Percentiles rank a stretch among this genome's conserved stretches.
phyloP scores from a whole-genome alignment of 2,888 invertebrate genomes.

The Thymelicus sylvestris region DNA sequence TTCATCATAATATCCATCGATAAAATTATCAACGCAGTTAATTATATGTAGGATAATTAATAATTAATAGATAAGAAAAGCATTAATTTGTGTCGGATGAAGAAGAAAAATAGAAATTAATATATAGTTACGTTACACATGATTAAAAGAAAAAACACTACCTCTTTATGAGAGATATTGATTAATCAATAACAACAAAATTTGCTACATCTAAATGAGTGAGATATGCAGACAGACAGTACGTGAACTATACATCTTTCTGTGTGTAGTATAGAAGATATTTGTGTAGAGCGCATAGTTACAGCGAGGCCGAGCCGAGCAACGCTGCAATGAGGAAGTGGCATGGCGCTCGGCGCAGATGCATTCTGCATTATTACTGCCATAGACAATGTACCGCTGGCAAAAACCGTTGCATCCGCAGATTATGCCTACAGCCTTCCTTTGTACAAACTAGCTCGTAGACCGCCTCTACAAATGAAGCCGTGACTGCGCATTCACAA shows the following conservation, averaged over 20 bases:
- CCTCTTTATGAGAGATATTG: not conserved
- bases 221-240: not conserved
- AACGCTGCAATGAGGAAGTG: constrained; percentile 58
- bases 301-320: constrained; percentile 52
- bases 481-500: constrained; percentile 49
- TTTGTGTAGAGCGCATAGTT: constrained; percentile 43
- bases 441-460: constrained; percentile 46
- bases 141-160: not conserved
- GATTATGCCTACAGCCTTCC: constrained; percentile 41
- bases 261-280: constrained; percentile 13
- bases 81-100: too few relatives aligned
- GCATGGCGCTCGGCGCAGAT: constrained; percentile 61
- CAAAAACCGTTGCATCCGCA: constrained; percentile 61
- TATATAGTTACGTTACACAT: too few relatives aligned
- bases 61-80: too few relatives aligned
- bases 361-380: constrained; percentile 61
- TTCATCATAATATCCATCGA: too few relatives aligned
- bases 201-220: not conserved
- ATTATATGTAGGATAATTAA: too few relatives aligned
- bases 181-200: not conserved
- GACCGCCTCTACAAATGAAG: constrained; percentile 22
- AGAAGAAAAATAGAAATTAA: too few relatives aligned
- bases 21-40: too few relatives aligned
- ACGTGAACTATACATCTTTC: constrained; percentile 1
- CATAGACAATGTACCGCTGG: constrained; percentile 50